These are phyloP conservation scores for Avahi laniger DNA, from an alignment of 2,797 vertebrate species.

Conservation along the genomic window DNA sequence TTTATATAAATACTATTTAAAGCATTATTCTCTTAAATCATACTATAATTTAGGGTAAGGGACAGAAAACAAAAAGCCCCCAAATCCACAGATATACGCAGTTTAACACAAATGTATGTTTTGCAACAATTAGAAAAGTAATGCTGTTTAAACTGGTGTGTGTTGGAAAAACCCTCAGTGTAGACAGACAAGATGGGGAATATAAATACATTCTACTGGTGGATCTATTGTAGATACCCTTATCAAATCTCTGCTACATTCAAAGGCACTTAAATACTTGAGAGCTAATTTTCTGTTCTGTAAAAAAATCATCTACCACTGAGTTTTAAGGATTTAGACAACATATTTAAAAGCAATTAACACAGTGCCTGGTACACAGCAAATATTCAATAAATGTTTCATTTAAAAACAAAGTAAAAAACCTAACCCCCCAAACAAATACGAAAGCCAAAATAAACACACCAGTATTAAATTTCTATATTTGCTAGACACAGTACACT, in stretches of 20 bases:
- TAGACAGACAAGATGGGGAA: neutral
- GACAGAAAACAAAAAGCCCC: neutral
- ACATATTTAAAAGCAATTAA: conserved; percentile 51
- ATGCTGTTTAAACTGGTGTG: neutral
- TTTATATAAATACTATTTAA: neutral
- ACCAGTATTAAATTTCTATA: neutral
- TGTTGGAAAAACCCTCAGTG: neutral
- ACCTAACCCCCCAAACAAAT: neutral
- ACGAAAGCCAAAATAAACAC: conserved; percentile 21
- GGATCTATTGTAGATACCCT: neutral
- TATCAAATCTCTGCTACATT: conserved; percentile 19
- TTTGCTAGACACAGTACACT: neutral
- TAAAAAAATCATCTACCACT: neutral
- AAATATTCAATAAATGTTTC: conserved; percentile 38
- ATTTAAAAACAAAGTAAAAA: conserved; percentile 44
- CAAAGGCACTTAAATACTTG: conserved; percentile 11
- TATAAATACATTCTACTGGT: neutral
- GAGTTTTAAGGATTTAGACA: conserved; percentile 13
- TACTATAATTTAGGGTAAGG: conserved; percentile 10
- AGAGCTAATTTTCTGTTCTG: neutral
- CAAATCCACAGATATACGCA: neutral
- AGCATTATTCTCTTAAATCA: neutral
- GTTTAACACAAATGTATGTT: conserved; percentile 12
- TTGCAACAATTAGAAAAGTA: neutral
- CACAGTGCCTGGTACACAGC: neutral